Evolutionary conservation across 2,888 invertebrate species (phyloP).

Genomic region (Uloborus plumipes): DNA sequence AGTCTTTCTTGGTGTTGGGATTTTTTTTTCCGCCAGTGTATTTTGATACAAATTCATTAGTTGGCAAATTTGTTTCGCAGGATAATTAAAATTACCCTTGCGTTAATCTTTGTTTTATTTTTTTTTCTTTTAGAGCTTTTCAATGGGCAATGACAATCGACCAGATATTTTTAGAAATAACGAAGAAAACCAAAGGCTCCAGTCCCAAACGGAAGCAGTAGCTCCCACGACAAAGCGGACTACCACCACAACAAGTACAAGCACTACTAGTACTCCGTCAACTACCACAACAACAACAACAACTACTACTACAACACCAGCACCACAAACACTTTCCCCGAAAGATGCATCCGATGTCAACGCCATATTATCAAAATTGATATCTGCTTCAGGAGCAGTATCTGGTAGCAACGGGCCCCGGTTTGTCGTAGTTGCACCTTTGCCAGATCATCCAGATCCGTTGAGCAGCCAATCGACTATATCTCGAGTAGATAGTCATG

Average conservation of each 20-base stretch:
- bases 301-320: slow-evolving; percentile 24
- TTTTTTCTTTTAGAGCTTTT: slow-evolving; percentile 33
- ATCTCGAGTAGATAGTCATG: slow-evolving; percentile 26
- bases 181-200: slow-evolving; percentile 31
- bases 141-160: slow-evolving; percentile 30
- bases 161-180: slow-evolving; percentile 49
- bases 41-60: too few species aligned
- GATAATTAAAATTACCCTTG: too few species aligned
- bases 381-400: slow-evolving; percentile 42
- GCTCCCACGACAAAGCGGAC: background rate
- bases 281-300: slow-evolving; percentile 21
- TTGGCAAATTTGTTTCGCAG: too few species aligned
- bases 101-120: background rate
- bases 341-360: slow-evolving; percentile 50
- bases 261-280: slow-evolving; percentile 7
- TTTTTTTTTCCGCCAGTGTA: too few species aligned
- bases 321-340: slow-evolving; percentile 37
- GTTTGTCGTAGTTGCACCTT: slow-evolving; percentile 57
- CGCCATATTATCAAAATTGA: slow-evolving; percentile 50
- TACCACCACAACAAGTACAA: slow-evolving; percentile 17
- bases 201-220: background rate
- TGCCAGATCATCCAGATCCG: slow-evolving; percentile 35
- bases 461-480: slow-evolving; percentile 9
- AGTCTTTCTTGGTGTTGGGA: too few species aligned
- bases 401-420: slow-evolving; percentile 41